These are phyloP conservation scores for Rotaria macrura DNA, from an alignment of 2,888 invertebrate species.

Conservation along the genomic window DNA sequence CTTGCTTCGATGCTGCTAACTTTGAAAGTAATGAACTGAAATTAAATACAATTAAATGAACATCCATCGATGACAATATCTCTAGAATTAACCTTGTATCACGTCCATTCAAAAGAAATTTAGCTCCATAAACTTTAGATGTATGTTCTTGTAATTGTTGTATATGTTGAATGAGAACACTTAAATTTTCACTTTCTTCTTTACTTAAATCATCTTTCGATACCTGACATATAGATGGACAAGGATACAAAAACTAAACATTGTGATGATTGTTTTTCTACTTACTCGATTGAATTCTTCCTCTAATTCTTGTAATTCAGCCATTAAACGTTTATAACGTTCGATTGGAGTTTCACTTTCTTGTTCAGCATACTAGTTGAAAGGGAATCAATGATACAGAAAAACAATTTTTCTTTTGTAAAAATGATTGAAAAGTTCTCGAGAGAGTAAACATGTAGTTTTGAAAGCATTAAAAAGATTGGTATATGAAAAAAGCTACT, in stretches of 20 bases:
- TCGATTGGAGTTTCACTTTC: not conserved
- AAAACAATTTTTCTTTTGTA: no score
- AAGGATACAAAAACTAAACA: no score
- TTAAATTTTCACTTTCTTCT: conserved; percentile 16
- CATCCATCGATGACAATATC: no score
- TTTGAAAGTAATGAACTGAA: not conserved
- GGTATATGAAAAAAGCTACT: no score
- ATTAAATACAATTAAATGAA: no score
- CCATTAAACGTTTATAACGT: conserved; percentile 19
- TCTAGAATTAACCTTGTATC: not conserved
- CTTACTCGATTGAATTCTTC: not conserved
- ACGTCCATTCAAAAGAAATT: not conserved
- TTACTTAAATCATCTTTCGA: conserved; percentile 6
- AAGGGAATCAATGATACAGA: not conserved
- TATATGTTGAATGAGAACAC: not conserved
- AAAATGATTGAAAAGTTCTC: no score
- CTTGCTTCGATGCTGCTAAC: not conserved
- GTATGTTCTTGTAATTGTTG: conserved; percentile 20
- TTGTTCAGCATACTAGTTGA: not conserved
- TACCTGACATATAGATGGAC: not conserved
- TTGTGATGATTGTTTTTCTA: not conserved
- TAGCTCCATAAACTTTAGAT: not conserved
- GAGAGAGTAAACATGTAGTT: no score
- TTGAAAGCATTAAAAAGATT: no score
- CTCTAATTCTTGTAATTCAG: conserved; percentile 19